These are phyloP conservation scores for Gastracanthus pulcherrimus DNA, from an alignment of 2,888 invertebrate species.

Conservation along the genomic window DNA sequence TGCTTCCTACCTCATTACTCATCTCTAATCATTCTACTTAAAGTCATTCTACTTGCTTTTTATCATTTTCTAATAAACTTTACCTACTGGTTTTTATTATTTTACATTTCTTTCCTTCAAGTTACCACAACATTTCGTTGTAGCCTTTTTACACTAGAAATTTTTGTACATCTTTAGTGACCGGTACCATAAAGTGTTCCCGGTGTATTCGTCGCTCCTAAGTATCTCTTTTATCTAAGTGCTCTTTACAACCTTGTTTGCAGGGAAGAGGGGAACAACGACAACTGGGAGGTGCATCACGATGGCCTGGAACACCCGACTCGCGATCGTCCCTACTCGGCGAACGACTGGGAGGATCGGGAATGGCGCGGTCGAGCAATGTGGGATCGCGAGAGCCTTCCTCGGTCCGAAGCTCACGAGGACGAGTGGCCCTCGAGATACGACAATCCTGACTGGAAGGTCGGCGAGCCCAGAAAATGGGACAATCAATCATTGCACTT, in stretches of 20 bases:
- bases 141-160: no score
- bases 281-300: slow-evolving; percentile 73
- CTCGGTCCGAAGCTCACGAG: slow-evolving; percentile 73
- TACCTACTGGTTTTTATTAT: no score
- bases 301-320: slow-evolving; percentile 71
- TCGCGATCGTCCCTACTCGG: slow-evolving; percentile 58
- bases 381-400: slow-evolving; percentile 75
- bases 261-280: slow-evolving; percentile 71
- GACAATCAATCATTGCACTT: slow-evolving; percentile 72
- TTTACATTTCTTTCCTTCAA: no score
- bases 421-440: slow-evolving; percentile 74
- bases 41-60: no score
- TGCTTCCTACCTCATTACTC: neutral
- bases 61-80: no score
- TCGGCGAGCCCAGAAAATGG: slow-evolving; percentile 73
- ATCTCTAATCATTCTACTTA: neutral
- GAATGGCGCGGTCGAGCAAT: slow-evolving; percentile 72
- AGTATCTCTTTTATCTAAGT: no score
- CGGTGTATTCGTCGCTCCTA: no score
- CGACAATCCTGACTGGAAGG: slow-evolving; percentile 75
- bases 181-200: no score
- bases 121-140: no score
- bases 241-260: neutral
- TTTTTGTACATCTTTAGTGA: no score
- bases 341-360: slow-evolving; percentile 73